Evolutionary conservation across 2,113 vertebrate genomes (phyloP), one percentile per base, ranked within the genome.

Genomic region (Dicaeum eximium): DNA sequence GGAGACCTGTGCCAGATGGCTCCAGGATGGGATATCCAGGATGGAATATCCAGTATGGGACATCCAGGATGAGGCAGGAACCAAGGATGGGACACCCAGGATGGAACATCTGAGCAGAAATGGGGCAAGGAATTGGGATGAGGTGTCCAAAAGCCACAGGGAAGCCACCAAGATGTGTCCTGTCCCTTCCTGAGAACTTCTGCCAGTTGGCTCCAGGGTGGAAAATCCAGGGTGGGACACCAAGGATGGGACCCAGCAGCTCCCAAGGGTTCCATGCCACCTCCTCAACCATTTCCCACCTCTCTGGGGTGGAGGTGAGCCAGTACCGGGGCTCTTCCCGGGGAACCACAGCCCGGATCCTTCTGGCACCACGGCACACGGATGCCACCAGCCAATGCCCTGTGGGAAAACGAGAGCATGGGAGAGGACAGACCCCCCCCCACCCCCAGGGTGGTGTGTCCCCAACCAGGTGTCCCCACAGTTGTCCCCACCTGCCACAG

Each of bases 251-350:
- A 61, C 9, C 67, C 20, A 62, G 20, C 19, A 82, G 47, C 51
- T 66, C 79, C 47, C 15, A 44, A 67, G 31, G 31, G 9, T 64
- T 47, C 53, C 17, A 11, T 18, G 6, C 15, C 7, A 2, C 28
- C 28, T 11, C 10, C 30, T 7, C 42, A 42, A 6, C 42, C n/a
- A 71, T 10, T 45, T 48, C 98, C 94, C 80, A 98, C 98, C 90
- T 97, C 30, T 98, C 85, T 0, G 98, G 98, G 2, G 98, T 99
- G 42, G 98, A 99, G 31, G 97, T 98, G 62, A 94, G 73, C 14
- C 9, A 17, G 50, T 37, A 35, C 18, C 1, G 4, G 4, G 33
- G 25, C 11, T 66, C 5, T 7, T 71, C 30, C 19, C 1, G 6
- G 6, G 35, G 45, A 65, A 21, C 9, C 21, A 6, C 10, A 0